Percentiles rank a stretch among this genome's conserved stretches.
Evolutionary conservation across 2,113 vertebrate species (phyloP).

Genomic region (Rhynchopsitta pachyrhyncha): DNA sequence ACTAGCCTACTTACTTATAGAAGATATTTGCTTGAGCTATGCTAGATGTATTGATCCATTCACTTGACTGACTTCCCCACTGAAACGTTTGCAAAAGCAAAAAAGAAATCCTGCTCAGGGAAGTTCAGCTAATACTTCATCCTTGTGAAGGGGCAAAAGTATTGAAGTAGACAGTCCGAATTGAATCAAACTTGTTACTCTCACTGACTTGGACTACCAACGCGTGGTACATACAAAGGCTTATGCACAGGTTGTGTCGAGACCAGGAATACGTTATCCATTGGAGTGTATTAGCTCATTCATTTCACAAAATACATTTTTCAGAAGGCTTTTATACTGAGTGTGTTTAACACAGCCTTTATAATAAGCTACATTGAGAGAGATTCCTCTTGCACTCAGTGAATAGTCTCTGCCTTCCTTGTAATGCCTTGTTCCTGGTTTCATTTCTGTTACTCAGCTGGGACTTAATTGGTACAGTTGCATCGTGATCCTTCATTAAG

Average conservation of each 20-base stretch:
- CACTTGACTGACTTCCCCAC: neutral
- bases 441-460: neutral
- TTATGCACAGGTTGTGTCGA: neutral
- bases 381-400: neutral
- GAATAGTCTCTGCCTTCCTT: neutral
- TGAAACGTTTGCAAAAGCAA: neutral
- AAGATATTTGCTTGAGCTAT: neutral
- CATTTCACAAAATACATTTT: neutral
- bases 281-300: neutral
- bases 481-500: neutral
- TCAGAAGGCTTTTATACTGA: neutral
- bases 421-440: neutral
- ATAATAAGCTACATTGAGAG: neutral
- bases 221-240: rapidly evolving
- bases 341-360: neutral
- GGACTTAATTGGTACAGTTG: neutral
- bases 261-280: neutral
- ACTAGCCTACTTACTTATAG: neutral
- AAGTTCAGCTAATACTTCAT: neutral
- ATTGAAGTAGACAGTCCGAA: neutral
- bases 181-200: neutral
- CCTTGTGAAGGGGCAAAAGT: neutral
- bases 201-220: neutral
- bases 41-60: neutral
- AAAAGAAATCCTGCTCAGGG: neutral